Evolutionary conservation across 2,888 invertebrate genomes (phyloP), one percentile per base, ranked within the genome.

Genomic region (Scaptomyza parva): DNA sequence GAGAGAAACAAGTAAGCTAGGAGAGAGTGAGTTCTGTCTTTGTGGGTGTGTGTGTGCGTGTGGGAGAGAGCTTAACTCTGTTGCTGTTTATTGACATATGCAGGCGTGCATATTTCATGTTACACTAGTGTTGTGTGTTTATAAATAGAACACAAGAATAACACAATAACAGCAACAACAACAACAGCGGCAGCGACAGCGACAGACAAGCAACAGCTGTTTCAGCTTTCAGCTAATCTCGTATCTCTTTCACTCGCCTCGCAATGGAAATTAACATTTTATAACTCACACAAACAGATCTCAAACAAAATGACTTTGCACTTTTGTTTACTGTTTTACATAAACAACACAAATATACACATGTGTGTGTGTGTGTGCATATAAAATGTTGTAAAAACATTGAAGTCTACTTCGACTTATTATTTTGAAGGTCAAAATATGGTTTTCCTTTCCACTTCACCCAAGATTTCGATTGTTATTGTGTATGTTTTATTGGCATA

Each of bases 351-450:
- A 5, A n/a, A n/a, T n/a, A n/a, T n/a, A n/a, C n/a, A n/a, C n/a
- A n/a, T n/a, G n/a, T n/a, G n/a, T n/a, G n/a, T n/a, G n/a, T n/a
- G n/a, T 4, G 11, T 18, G 12, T 33, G 47, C 30, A 47, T 20
- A 20, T 33, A 33, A 30, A 47, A n/a, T 18, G 18, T 45, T 30
- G 47, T 33, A 35, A 22, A 22, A 33, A 22, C 33, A 48, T 76
- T 62, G 58, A 57, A 52, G 52, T 48, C 44, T 24, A 37, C 18
- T 45, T 30, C 44, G 28, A 37, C 18, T 45, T 30, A 35, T 14
- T 17, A 37, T 69, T 64, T 65, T 79, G 68, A 81, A 86, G 81
- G 86, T 79, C 77, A 83, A 50, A 62, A 70, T 64, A 76, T 75
- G 67, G 59, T 58, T 63, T 70, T 57, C 47, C 35, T 55, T 17